Evolutionary conservation across 2,888 invertebrate genomes (phyloP).

Genomic region (Agonum fuliginosum): DNA sequence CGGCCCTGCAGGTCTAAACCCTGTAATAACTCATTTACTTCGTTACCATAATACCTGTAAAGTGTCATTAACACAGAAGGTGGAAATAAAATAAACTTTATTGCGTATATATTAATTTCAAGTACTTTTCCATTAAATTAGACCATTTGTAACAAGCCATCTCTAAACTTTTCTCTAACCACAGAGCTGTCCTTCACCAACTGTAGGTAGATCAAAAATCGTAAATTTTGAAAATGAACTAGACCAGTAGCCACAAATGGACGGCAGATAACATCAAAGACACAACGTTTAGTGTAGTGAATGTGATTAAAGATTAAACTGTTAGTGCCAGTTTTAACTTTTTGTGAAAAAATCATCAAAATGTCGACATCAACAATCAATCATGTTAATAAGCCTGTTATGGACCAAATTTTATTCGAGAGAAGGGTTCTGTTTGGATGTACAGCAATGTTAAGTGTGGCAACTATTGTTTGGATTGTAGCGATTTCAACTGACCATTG

Average conservation of each 20-base stretch:
- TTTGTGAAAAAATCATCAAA: constrained; percentile 69
- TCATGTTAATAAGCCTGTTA: constrained; percentile 76
- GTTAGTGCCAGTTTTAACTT: constrained; percentile 1
- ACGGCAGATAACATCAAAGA: neutral
- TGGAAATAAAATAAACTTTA: neutral
- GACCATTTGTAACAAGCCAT: too few relatives aligned
- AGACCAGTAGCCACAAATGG: constrained; percentile 3
- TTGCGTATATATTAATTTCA: neutral
- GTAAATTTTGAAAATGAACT: neutral
- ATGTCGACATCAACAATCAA: constrained; percentile 81
- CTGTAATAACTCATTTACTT: too few relatives aligned
- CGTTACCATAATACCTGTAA: too few relatives aligned
- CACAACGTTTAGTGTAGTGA: neutral
- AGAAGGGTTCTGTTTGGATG: constrained; percentile 83
- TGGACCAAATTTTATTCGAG: constrained; percentile 81
- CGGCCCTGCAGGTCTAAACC: too few relatives aligned
- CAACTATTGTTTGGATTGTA: constrained; percentile 82
- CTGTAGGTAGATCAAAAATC: too few relatives aligned
- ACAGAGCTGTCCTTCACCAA: neutral
- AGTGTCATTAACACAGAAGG: neutral
- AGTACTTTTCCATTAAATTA: neutral
- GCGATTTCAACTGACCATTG: constrained; percentile 85
- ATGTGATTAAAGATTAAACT: neutral
- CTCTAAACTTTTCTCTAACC: neutral
- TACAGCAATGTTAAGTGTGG: constrained; percentile 80